Base-by-base conservation (phyloP, 2,888 invertebrate genomes). In the Luperina nickerlii region DNA sequence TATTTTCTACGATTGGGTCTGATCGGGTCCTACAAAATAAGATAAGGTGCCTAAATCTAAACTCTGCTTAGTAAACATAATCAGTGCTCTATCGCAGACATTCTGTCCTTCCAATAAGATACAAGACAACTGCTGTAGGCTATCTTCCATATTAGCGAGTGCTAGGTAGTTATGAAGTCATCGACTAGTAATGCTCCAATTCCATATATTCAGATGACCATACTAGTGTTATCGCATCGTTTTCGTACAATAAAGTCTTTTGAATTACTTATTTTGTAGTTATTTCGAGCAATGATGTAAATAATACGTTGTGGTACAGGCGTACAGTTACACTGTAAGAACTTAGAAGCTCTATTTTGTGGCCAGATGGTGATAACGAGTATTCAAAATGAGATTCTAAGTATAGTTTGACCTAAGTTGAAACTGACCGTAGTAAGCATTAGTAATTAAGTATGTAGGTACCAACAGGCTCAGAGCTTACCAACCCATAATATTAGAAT, bases 151-250 rank as follows among this genome's bases (percentile, higher is more conserved):
- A 82, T 81, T 66, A 67, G 84, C 32, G 7, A 9, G n/a, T 7
- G 6, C 38, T 74, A 70, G 75, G 79, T 77, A 66, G 65, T 60
- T 74, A 87, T 89, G 88, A 89, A 83, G 83, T 88, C 88, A 88
- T 74, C 86, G 74, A 38, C 69, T 51, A 67, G 60, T 76, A 77
- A 13, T 82, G 74, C 79, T 87, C 85, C 69, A 85, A 78, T 87
- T 89, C 77, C 68, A 89, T 89, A 77, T 66, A 87, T 77, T 89
- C 73, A 65, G 74, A 83, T 79, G 73, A 72, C 83, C 79, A 74
- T 77, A 77, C 74, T 68, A 24, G 80, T 81, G 57, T 81, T 74
- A 69, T 69, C 74, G 68, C 77, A 20, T 69, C 60, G 48, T 27
- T 75, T 18, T 13, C 68, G 38, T 62, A 78, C 87, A 79, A 76